Percentiles rank a stretch among this genome's conserved stretches.
These are phyloP conservation scores for Exocentrus adspersus DNA, from an alignment of 2,888 invertebrate species.

Conservation along the genomic window DNA sequence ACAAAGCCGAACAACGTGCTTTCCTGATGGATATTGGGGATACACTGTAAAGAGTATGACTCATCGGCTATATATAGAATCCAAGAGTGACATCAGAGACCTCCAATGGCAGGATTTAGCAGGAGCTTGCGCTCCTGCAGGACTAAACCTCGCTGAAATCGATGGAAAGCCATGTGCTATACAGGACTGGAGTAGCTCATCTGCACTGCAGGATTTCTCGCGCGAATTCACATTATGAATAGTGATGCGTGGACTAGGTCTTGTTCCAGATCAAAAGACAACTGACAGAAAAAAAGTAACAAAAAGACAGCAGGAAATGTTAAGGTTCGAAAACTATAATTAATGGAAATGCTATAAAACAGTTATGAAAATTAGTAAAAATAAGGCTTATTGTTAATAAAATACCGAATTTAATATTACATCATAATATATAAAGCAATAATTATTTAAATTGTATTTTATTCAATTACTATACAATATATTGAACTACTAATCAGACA, in stretches of 20 bases:
- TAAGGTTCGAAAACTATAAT: no score
- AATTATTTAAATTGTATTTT: constrained; percentile 1
- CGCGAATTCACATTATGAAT: background rate
- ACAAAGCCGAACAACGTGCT: constrained; percentile 52
- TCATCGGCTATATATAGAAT: constrained; percentile 63
- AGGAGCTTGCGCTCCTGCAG: constrained; percentile 53
- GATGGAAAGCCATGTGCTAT: constrained; percentile 49
- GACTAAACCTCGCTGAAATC: constrained; percentile 52
- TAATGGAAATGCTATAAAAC: no score
- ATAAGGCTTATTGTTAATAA: no score
- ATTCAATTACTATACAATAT: constrained; percentile 18
- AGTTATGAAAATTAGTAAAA: no score
- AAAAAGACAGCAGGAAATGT: no score
- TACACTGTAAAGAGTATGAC: constrained; percentile 61
- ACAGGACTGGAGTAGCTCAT: constrained; percentile 31
- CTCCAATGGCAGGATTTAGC: constrained; percentile 53
- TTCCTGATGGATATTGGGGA: constrained; percentile 53
- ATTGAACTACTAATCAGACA: constrained; percentile 11
- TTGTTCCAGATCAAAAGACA: no score
- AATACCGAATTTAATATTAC: background rate
- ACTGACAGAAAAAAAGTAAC: no score
- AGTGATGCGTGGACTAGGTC: constrained; percentile 20
- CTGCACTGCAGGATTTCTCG: constrained; percentile 13
- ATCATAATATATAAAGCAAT: background rate
- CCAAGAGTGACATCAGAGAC: constrained; percentile 56